Evolutionary conservation across 2,797 vertebrate genomes (phyloP), one percentile per base, ranked within the genome.

Genomic region (Gouania willdenowi): DNA sequence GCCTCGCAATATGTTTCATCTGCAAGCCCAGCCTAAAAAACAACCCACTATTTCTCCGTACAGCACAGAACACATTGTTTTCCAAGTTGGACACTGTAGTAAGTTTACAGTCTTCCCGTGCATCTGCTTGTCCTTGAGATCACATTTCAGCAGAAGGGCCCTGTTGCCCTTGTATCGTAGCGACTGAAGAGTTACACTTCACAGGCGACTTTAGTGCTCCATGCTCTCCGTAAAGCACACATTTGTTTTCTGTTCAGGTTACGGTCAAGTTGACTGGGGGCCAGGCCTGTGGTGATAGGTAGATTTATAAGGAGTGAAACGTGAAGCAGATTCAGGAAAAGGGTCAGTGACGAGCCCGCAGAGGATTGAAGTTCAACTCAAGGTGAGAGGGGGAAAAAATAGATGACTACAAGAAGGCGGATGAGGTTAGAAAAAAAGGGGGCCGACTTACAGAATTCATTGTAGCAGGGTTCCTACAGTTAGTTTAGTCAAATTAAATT

Each of bases 271-370:
- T 13, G 59, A 39, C 17, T 11, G 27, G 41, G 23, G 45, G 49
- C 4, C 3, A 42, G 60, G 46, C 41, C 41, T 9, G 42, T 25
- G 51, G 14, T 37, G 55, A 76, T 37, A 59, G 64, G 55, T 38
- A 39, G 75, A 82, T 87, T 86, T 79, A 80, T 79, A 61, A 66
- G 54, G 54, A 64, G 71, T 66, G 77, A 82, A 79, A 88, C 60
- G 65, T 41, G 66, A 76, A 21, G 60, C 70, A 41, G 47, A 47
- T 45, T 34, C 14, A 8, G 24, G 63, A 7, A 13, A 41, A 42
- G 56, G 71, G 78, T 70, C 63, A 66, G 56, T 7, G 41, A 63
- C 8, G 64, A 52, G 29, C n/a, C 39, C 63, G 52, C 10, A 6
- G 17, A 37, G 46, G 67, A 75, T 64, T 65, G 53, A 60, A 66